phyloP scores from a whole-genome alignment of 2,113 vertebrate species.

The Alethe castanea region DNA sequence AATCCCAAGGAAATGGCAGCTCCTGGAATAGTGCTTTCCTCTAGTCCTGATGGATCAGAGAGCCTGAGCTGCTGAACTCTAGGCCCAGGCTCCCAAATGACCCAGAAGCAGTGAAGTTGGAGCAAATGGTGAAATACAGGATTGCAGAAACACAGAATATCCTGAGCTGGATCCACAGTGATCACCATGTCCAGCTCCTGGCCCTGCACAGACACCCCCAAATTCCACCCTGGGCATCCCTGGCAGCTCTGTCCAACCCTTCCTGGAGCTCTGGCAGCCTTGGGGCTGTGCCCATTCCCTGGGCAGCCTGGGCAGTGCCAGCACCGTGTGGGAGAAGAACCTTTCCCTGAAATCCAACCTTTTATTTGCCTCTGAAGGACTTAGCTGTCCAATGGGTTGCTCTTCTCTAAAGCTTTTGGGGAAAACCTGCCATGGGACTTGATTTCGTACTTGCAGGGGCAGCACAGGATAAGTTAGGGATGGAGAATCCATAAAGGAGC shows the following conservation, averaged over 20 bases:
- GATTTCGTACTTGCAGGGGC: not conserved
- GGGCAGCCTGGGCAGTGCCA: not conserved
- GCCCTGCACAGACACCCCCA: not conserved
- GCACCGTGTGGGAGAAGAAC: not conserved
- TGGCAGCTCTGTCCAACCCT: rapidly evolving
- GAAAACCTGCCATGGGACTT: not conserved
- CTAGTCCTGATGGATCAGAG: not conserved
- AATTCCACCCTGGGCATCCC: not conserved
- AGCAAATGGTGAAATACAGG: not conserved
- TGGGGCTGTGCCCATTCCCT: not conserved
- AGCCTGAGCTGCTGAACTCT: rapidly evolving
- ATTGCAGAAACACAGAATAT: too few species aligned
- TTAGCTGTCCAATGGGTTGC: not conserved
- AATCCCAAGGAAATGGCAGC: not conserved
- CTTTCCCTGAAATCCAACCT: not conserved
- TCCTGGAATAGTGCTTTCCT: not conserved
- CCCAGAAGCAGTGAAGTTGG: not conserved
- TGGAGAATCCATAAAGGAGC: not conserved
- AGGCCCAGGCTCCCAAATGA: not conserved
- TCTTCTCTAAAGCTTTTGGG: not conserved
- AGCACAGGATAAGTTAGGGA: not conserved
- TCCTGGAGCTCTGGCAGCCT: not conserved
- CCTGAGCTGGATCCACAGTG: not conserved
- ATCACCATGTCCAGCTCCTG: not conserved
- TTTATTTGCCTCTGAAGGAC: not conserved